Conservation (phyloP, 2,888 invertebrate species). For the Myopa testacea region DNA sequence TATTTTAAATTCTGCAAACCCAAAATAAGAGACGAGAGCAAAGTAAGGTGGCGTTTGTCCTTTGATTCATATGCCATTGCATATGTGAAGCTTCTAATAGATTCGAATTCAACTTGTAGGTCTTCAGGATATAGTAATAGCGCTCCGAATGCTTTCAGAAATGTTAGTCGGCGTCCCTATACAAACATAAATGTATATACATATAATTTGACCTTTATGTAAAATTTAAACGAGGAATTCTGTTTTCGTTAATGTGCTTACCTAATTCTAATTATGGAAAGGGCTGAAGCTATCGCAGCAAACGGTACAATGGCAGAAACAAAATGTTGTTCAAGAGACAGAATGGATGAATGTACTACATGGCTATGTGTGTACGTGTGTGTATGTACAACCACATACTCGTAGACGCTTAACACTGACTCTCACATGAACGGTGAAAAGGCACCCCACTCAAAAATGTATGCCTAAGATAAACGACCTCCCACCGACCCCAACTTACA, state of each 20-base stretch:
- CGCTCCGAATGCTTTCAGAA: background rate
- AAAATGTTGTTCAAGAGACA: background rate
- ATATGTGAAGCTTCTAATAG: background rate
- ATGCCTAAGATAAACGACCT: no score
- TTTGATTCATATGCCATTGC: no score
- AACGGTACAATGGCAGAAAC: background rate
- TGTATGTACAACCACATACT: no score
- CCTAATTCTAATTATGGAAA: constrained; percentile 5
- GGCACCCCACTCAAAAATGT: background rate
- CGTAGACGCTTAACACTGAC: background rate
- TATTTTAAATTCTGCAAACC: no score
- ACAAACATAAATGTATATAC: background rate
- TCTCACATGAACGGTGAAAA: background rate
- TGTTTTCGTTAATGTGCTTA: background rate
- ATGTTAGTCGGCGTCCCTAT: background rate
- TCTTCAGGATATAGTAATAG: constrained; percentile 17
- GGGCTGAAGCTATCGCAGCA: constrained; percentile 4
- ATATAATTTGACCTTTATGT: constrained; percentile 11
- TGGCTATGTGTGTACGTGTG: no score
- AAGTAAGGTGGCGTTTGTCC: background rate
- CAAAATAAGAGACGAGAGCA: no score
- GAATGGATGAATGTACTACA: no score
- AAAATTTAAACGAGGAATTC: constrained; percentile 9
- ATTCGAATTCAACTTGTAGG: constrained; percentile 1
- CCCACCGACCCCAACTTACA: no score